phyloP scores from a whole-genome alignment of 2,797 vertebrate genomes.

The Neosilurus mollespiculum region DNA sequence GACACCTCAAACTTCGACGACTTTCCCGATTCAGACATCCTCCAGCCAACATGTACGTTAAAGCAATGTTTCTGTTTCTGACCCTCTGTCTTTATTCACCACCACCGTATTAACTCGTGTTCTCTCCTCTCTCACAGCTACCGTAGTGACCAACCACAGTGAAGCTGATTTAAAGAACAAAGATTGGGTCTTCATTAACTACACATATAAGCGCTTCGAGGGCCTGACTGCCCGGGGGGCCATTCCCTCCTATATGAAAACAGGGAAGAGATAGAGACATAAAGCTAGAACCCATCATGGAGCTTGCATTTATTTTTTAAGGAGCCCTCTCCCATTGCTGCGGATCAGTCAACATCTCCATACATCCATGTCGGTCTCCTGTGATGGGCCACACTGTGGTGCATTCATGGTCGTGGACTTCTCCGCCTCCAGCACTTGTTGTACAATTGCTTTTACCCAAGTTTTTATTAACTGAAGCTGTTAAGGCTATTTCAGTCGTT shows the following conservation, averaged over 20 bases:
- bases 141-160: slow-evolving; percentile 72
- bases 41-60: slow-evolving; percentile 80
- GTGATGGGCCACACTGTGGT: slow-evolving; percentile 14
- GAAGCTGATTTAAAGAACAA: slow-evolving; percentile 87
- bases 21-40: slow-evolving; percentile 88
- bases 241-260: slow-evolving; percentile 87
- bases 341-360: slow-evolving; percentile 18
- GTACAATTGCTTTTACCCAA: background rate
- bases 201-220: slow-evolving; percentile 89
- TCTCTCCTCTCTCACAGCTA: slow-evolving; percentile 1
- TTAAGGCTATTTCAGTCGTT: background rate
- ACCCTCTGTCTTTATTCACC: background rate
- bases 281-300: background rate
- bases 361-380: slow-evolving; percentile 8
- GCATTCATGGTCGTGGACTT: slow-evolving; percentile 30
- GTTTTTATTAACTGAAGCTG: slow-evolving; percentile 8
- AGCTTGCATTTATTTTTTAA: slow-evolving; percentile 12
- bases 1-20: slow-evolving; percentile 91
- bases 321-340: slow-evolving; percentile 27
- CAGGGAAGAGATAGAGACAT: slow-evolving; percentile 78
- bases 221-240: slow-evolving; percentile 86
- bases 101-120: background rate
- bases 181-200: slow-evolving; percentile 91
- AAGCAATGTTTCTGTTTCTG: background rate
- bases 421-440: slow-evolving; percentile 32